phyloP scores from a whole-genome alignment of 2,113 vertebrate species.

The Gopherus evgoodei region DNA sequence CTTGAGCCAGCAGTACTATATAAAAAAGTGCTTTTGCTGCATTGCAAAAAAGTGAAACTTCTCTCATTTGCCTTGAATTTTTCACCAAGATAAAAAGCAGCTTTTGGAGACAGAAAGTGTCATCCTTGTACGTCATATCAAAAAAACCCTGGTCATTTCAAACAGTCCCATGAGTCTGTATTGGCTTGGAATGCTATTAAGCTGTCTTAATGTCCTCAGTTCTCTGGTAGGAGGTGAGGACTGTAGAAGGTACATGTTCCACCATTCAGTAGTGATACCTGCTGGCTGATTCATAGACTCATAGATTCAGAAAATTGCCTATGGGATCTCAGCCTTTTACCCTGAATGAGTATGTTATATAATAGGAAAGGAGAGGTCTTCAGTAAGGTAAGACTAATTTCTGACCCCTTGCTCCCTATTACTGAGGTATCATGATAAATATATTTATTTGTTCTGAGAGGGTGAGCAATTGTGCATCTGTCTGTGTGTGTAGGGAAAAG shows the following conservation, averaged over 20 bases:
- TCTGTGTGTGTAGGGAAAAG: neutral
- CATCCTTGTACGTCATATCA: neutral
- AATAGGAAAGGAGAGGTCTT: neutral
- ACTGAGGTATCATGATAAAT: neutral
- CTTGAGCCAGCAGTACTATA: neutral
- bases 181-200: neutral
- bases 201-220: neutral
- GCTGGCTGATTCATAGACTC: neutral
- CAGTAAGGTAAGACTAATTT: neutral
- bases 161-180: neutral
- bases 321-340: neutral
- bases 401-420: neutral
- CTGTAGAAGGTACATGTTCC: neutral
- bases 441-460: neutral
- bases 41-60: accelerated
- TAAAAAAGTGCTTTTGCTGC: neutral
- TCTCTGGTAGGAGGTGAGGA: neutral
- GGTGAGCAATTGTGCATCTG: neutral
- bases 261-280: neutral
- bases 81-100: neutral
- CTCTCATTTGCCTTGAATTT: neutral
- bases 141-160: neutral
- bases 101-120: neutral
- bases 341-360: neutral
- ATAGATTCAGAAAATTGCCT: neutral